Base-by-base conservation (phyloP, 2,113 vertebrate species). In the Chrysochloris asiatica region DNA sequence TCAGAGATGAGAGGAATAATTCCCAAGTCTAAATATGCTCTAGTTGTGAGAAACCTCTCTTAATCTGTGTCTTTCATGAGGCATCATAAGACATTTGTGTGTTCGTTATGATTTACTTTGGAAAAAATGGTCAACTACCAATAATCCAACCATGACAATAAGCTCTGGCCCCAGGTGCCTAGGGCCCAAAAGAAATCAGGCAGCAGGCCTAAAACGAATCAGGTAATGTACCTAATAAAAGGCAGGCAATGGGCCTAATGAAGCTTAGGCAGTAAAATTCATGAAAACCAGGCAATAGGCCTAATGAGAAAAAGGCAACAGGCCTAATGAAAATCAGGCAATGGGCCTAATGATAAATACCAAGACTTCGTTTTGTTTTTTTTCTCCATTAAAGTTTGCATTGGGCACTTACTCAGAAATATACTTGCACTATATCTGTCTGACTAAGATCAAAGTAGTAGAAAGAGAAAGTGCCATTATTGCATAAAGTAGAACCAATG, bases 191-290 rank as follows among this genome's bases (percentile, higher is more conserved):
- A 82, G 81, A 91, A 91, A 92, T 83, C 87, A 88, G 93, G 87
- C 89, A 93, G 81, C 73, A 83, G 87, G 78, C 84, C 94, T 96
- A 92, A 84, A 91, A 93, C 93, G 85, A 92, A 95, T 94, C 83
- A 96, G 95, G 91, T 95, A 96, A 95, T 92, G 87, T 92, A 86
- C 93, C 91, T 97, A 95, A 94, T 94, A 92, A 91, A 94, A 93
- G 38, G 83, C 76, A 94, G 91, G 93, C 91, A 95, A 47, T 3
- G 73, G 61, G 84, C 92, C 95, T 95, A 95, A 95, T 97, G 94
- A 91, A 72, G 78, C 72, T 83, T 81, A 89, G 22, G 54, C 85
- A 85, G 54, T 47, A 77, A 59, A 52, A 71, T 43, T 94, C 88
- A 36, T 67, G 83, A 91, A 91, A 90, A 75, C 24, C 95, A 93